A percentile compares a stretch with the other conserved stretches of the same genome.
phyloP scores from a whole-genome alignment of 2,113 vertebrate species.

The Rissa tridactyla region DNA sequence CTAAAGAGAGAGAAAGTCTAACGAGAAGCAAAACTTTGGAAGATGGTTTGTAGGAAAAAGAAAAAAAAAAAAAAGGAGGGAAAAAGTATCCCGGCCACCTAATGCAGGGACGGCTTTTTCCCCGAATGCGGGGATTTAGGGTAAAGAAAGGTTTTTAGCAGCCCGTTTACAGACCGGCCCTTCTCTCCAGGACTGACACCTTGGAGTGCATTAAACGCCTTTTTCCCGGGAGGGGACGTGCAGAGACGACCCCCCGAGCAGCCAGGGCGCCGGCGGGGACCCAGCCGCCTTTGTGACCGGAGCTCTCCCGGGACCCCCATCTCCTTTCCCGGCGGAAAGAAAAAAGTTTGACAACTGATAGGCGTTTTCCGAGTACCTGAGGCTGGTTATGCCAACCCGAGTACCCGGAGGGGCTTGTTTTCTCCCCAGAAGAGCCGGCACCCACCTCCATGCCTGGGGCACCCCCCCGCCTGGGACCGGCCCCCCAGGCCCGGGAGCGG shows the following conservation, averaged over 20 bases:
- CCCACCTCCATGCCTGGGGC: no score
- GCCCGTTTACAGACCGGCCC: not conserved
- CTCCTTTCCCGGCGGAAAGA: not conserved
- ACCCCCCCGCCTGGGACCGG: not conserved
- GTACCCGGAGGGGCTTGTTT: not conserved
- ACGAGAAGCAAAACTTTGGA: not conserved
- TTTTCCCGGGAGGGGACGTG: not conserved
- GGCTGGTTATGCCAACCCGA: not conserved
- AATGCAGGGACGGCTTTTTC: not conserved
- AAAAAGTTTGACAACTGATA: not conserved
- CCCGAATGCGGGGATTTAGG: accelerated
- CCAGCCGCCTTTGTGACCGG: not conserved
- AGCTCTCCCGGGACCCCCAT: not conserved
- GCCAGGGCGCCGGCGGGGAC: not conserved
- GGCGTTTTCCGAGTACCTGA: not conserved
- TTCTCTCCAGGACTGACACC: not conserved
- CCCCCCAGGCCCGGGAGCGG: not conserved
- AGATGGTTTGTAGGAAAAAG: not conserved
- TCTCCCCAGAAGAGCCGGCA: not conserved
- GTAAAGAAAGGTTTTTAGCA: not conserved
- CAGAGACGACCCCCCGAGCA: accelerated
- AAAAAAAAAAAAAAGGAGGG: accelerated
- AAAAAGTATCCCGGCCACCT: not conserved
- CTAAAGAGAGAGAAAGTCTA: not conserved
- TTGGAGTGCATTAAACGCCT: accelerated